Evolutionary conservation across 2,113 vertebrate species (phyloP), one percentile per base, ranked within the genome.

Genomic region (Petaurus breviceps): DNA sequence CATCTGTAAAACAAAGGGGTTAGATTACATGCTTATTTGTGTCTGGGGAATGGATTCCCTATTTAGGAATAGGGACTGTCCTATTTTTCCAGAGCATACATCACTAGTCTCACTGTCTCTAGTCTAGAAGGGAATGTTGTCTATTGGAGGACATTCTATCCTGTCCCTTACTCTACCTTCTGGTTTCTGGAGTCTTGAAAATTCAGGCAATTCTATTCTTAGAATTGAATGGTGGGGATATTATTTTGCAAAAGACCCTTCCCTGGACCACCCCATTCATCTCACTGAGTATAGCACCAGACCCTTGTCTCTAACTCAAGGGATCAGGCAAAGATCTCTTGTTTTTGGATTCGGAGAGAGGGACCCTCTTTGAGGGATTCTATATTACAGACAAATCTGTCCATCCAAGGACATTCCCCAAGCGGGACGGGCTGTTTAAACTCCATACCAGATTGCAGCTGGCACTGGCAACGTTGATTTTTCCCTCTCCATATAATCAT

Each of bases 381-480:
- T 50, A 46, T 11, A 43, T 92, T 97, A 98, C 97, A 98, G 97
- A 95, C 92, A 98, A 92, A 98, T 98, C 94, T 97, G 96, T 97
- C 95, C 97, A 93, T 25, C 96, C 95, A 97, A 98, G 98, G 98
- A 96, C 97, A 97, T 97, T 97, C 98, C 93, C 97, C 97, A 98
- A 97, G 98, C 95, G 91, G 98, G 98, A 96, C 46, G 53, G 96
- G 94, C 97, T 98, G 97, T 96, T 98, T 97, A 98, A 98, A 98
- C 94, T 97, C 96, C 93, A 95, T 92, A 98, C 97, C 97, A 98
- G 98, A 98, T 98, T 98, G 98, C 98, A 98, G 98, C 98, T 98
- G 98, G 98, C 98, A 98, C 94, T 94, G 90, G 5, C 97, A 98
- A 98, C 54, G 95, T 98, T 97, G 98, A 98, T 98, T 98, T 98